phyloP scores from a whole-genome alignment of 2,113 vertebrate species.

The Misgurnus anguillicaudatus region DNA sequence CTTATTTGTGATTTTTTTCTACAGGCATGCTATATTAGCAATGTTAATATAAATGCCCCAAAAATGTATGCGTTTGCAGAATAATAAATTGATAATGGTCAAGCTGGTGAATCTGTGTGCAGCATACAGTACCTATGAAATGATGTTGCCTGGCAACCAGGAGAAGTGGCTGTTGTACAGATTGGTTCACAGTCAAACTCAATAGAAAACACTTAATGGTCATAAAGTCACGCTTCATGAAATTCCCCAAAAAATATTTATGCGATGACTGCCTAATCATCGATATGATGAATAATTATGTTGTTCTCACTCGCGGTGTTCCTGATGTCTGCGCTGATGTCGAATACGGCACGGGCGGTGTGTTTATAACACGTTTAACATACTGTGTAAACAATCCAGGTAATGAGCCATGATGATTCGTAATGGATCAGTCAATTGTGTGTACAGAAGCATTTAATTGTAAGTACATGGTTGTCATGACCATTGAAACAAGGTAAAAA shows the following conservation, averaged over 20 bases:
- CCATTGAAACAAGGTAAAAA: no score
- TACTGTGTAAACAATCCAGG: background rate
- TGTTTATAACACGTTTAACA: background rate
- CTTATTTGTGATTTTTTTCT: background rate
- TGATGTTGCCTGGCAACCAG: slow-evolving; percentile 73
- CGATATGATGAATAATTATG: background rate
- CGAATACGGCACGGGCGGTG: background rate
- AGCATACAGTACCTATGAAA: slow-evolving; percentile 59
- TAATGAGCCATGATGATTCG: background rate
- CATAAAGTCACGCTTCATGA: slow-evolving; percentile 15
- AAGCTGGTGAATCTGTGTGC: slow-evolving; percentile 53
- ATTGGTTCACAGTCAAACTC: slow-evolving; percentile 59
- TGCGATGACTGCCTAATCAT: background rate
- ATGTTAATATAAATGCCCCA: background rate
- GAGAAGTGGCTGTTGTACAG: slow-evolving; percentile 59
- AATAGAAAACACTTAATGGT: slow-evolving; percentile 56
- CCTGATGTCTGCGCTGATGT: background rate
- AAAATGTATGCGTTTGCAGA: background rate
- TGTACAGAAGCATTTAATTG: background rate
- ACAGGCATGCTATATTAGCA: background rate
- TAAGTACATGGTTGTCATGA: no score
- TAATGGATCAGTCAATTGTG: background rate
- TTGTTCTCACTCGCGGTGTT: background rate
- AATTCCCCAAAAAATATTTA: background rate
- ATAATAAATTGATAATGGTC: slow-evolving; percentile 55